Conservation (phyloP, 64 coral and sea anemone species). For the Montipora efflorescens region DNA sequence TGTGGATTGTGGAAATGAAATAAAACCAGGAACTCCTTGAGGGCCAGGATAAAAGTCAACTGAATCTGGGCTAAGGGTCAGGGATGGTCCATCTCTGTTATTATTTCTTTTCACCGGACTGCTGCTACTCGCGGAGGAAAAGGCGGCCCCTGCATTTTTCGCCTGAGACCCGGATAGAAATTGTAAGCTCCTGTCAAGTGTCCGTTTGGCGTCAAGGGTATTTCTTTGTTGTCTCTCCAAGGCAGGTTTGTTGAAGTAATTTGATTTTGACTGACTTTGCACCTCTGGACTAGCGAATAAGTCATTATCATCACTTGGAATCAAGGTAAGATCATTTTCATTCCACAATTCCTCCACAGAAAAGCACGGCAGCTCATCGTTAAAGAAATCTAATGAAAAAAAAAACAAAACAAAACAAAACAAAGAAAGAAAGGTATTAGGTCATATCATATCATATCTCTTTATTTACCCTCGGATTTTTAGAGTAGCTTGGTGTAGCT, state of each 20-base stretch:
- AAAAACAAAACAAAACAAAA: background rate
- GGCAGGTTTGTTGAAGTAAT: background rate
- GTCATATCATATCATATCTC: too few relatives aligned
- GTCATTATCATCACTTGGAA: conserved; percentile 5
- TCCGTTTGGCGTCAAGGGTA: background rate
- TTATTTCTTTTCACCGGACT: background rate
- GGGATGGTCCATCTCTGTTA: background rate
- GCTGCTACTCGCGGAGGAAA: background rate
- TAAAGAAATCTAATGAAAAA: conserved; percentile 5
- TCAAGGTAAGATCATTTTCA: background rate
- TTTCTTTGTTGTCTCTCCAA: background rate
- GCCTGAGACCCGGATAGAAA: background rate
- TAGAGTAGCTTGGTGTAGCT: too few relatives aligned
- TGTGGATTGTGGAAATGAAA: background rate
- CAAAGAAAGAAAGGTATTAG: too few relatives aligned
- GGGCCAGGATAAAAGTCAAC: background rate
- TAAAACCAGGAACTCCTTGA: background rate
- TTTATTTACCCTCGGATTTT: too few relatives aligned
- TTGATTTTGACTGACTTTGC: background rate
- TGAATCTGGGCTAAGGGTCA: background rate
- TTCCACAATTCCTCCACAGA: conserved; percentile 27
- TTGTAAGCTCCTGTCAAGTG: background rate
- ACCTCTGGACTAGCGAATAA: background rate
- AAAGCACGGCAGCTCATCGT: conserved; percentile 18
- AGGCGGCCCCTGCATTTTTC: background rate